These are phyloP conservation scores for Anguilla pacifica DNA, from an alignment of 2,797 vertebrate genomes.

Conservation along the genomic window DNA sequence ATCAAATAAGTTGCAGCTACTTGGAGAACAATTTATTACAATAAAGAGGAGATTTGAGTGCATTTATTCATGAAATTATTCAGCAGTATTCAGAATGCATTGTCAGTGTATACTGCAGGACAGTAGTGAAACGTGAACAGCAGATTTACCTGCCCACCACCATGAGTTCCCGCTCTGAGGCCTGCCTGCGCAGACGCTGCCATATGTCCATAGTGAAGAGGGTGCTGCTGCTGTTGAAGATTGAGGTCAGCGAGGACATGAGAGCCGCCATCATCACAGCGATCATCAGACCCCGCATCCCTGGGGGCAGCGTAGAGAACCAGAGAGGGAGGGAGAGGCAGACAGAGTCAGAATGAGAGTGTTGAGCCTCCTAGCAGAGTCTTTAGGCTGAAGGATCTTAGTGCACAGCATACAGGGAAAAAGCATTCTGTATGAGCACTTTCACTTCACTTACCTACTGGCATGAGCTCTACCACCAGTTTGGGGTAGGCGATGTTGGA, in stretches of 20 bases:
- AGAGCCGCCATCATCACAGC: slow-evolving; percentile 92
- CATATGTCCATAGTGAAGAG: slow-evolving; percentile 92
- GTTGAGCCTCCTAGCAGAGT: neutral
- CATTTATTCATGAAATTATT: neutral
- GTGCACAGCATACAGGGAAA: neutral
- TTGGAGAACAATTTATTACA: neutral
- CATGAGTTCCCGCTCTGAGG: slow-evolving; percentile 88
- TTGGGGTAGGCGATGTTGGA: slow-evolving; percentile 96
- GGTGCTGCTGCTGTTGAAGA: slow-evolving; percentile 95
- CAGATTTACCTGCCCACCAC: slow-evolving; percentile 83
- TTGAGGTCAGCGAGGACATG: slow-evolving; percentile 95
- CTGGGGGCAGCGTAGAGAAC: slow-evolving; percentile 58
- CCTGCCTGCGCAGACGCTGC: slow-evolving; percentile 71
- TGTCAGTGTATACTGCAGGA: neutral
- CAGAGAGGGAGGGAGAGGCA: neutral
- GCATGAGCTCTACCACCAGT: slow-evolving; percentile 82
- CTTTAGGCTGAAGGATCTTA: neutral
- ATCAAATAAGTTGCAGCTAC: neutral
- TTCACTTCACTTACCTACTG: slow-evolving; percentile 69
- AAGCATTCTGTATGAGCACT: neutral
- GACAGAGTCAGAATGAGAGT: neutral
- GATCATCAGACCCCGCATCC: slow-evolving; percentile 92
- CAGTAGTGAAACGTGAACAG: neutral
- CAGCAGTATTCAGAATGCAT: neutral
- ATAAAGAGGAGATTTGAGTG: neutral